Evolutionary conservation across 2,797 vertebrate genomes (phyloP), one percentile per base, ranked within the genome.

Genomic region (Centroberyx gerrardi): DNA sequence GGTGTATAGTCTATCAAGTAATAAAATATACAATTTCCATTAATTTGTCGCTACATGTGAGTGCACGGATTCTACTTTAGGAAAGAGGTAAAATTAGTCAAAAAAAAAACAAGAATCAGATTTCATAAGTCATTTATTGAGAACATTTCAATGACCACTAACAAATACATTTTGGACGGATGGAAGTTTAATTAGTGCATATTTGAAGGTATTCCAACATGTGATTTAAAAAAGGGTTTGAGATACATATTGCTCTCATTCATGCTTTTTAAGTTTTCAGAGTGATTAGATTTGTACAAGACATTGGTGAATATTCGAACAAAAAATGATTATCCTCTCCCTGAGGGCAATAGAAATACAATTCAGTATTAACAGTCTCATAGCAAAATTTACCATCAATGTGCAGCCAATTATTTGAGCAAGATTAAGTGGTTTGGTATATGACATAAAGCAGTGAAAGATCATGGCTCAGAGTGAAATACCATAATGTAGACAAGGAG

Each of bases 121-220:
- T 89, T 91, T 87, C 64, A 83, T n/a, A 83, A 86, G 72, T 80
- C 38, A 86, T 93, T 94, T 93, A 94, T 92, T 93, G 33, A 78
- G 59, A 90, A 92, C 60, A 87, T 87, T 89, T 70, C 72, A 70
- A 87, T 84, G 75, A 89, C 82, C 66, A 80, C 60, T 18, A 38
- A 40, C 58, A 60, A 60, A 18, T 38, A 12, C 55, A 73, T 22
- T 66, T 18, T 68, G 38, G 38, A 40, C 38, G 91, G 90, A 93
- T 79, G 90, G 87, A 91, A 88, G 79, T 85, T 72, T 27, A 53
- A 88, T 91, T 93, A 92, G 90, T 93, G 91, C 92, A 93, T 89
- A 80, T 89, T 82, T 86, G 46, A 84, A 78, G 28, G 76, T 68
- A 54, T 81, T 88, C 63, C 53, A 72, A 74, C 5, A 6, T 67